Base-by-base conservation (phyloP, 2,113 vertebrate species). In the Bungarus multicinctus region DNA sequence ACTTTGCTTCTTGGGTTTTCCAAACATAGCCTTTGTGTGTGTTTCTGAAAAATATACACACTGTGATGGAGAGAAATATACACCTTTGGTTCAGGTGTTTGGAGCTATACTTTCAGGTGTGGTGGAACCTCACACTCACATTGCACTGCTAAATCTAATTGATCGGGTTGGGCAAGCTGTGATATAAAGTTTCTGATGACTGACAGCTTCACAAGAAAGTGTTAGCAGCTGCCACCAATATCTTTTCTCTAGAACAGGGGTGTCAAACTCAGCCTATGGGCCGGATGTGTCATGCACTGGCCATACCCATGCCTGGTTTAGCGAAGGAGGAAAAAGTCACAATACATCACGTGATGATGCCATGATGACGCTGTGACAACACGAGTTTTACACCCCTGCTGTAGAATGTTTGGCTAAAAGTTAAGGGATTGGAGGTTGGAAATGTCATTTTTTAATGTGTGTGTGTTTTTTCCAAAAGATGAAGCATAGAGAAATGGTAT, bases 21-120 rank as follows among this genome's bases (percentile, higher is more conserved):
- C 91, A 93, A 91, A 45, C 18, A 87, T 90, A n/a, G 1, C 22
- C 85, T 57, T 43, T 14, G 55, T 55, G 34, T 3, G 20, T 50
- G 81, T 57, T 93, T 91, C 93, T 93, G 45, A 96, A 74, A 25
- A 91, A 93, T 91, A 94, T 1, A 95, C 22, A 85, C 10, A 25
- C 23, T 57, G 60, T 91, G 85, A 23, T 89, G 43, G 57, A 30
- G 81, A 89, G 95, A 93, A 85, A 86, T 88, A 90, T 74, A 86
- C 52, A 93, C 11, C 58, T 47, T 34, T 47, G 74, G 11, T 53
- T 94, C 90, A 95, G 55, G 0, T 47, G 81, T 85, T 85, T 89
- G 18, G 0, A 55, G 53, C 90, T 55, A 74, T 7, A 81, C 34
- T 18, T 39, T 81, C n/a, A 34, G 4, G 12, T 74, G 12, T 74